These are phyloP conservation scores for Scaptomyza tumidula DNA, from an alignment of 2,888 invertebrate species.

Conservation along the genomic window DNA sequence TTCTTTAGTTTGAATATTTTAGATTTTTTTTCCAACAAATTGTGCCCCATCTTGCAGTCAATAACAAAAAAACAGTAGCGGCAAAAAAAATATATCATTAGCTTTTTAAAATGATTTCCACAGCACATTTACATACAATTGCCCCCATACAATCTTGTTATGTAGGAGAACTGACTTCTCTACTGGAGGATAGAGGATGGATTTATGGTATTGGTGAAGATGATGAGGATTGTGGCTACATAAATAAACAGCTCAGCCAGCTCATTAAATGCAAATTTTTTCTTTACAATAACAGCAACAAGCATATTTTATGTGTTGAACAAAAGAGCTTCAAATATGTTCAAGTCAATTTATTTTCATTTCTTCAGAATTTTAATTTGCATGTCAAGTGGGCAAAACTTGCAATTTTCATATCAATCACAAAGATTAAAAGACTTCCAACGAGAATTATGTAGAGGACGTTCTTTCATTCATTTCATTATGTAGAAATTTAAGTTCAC, in stretches of 20 bases:
- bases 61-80: conserved; percentile 25
- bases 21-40: conserved; percentile 28
- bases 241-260: conserved; percentile 40
- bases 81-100: conserved; percentile 49
- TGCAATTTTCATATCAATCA: conserved; percentile 35
- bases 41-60: conserved; percentile 29
- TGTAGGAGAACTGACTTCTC: conserved; percentile 11
- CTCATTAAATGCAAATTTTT: conserved; percentile 77
- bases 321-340: conserved; percentile 50
- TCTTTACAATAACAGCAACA: conserved; percentile 14
- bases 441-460: conserved; percentile 6
- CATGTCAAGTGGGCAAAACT: conserved; percentile 42
- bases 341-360: conserved; percentile 50
- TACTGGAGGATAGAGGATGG: neutral
- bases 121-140: conserved; percentile 69
- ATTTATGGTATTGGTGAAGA: neutral
- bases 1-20: neutral
- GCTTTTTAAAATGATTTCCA: conserved; percentile 60
- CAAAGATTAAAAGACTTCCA: conserved; percentile 23
- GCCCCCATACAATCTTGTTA: conserved; percentile 28
- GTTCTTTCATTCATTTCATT: conserved; percentile 2
- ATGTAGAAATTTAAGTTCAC: conserved; percentile 1
- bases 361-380: conserved; percentile 58
- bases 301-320: conserved; percentile 53
- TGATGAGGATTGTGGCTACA: conserved; percentile 5